A percentile compares a stretch with the other conserved stretches of the same genome.
Evolutionary conservation across 1,140 invertebrate genomes (phyloP).

Genomic region (Hycleus phaleratus): DNA sequence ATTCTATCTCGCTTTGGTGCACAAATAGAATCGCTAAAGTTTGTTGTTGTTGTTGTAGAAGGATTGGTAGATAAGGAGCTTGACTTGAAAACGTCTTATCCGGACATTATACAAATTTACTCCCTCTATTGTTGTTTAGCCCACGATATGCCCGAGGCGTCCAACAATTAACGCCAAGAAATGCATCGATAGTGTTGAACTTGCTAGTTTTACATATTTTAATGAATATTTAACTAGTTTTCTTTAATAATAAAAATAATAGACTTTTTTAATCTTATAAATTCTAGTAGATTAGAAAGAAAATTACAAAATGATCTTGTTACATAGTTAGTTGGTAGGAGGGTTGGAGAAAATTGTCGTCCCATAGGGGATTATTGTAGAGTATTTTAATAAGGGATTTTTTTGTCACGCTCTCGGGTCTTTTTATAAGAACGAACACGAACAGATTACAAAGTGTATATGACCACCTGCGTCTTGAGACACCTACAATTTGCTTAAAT

Average conservation of each 20-base stretch:
- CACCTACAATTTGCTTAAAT: constrained; percentile 25
- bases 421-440: constrained; percentile 14
- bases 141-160: no score
- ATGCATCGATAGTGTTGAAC: constrained; percentile 15
- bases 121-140: constrained; percentile 1
- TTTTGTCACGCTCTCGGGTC: constrained; percentile 26
- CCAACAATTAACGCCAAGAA: neutral
- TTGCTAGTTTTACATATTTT: neutral
- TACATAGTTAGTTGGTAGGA: constrained; percentile 3
- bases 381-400: constrained; percentile 31
- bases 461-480: constrained; percentile 21
- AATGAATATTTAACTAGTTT: neutral
- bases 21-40: no score
- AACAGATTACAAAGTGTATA: constrained; percentile 20
- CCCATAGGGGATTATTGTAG: neutral
- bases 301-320: constrained; percentile 25
- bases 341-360: constrained; percentile 18
- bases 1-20: no score
- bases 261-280: no score
- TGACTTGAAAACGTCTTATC: neutral
- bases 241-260: no score
- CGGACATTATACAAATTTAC: neutral
- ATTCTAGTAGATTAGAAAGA: constrained; percentile 12
- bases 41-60: no score
- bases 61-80: no score